phyloP scores from a whole-genome alignment of 2,113 vertebrate species.

The Argyrosomus japonicus region DNA sequence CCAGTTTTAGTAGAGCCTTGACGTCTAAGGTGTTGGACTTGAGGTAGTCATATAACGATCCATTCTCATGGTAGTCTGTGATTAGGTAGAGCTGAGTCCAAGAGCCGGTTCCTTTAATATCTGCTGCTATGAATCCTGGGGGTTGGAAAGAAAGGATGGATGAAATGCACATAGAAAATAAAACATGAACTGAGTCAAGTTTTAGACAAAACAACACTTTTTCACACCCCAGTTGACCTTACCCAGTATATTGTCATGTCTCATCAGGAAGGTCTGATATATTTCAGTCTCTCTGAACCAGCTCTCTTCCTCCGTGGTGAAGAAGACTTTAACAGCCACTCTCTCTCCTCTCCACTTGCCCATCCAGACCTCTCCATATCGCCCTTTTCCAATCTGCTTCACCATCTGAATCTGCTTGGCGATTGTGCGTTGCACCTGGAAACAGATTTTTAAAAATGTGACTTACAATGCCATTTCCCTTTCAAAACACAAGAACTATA shows the following conservation, averaged over 20 bases:
- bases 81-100: conserved; percentile 99
- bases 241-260: conserved; percentile 99
- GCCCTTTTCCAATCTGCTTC: conserved; percentile 98
- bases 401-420: conserved; percentile 99
- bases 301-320: conserved; percentile 98
- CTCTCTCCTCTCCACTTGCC: conserved; percentile 96
- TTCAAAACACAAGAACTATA: not conserved
- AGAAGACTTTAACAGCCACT: conserved; percentile 98
- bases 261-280: conserved; percentile 99
- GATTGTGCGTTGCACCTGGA: conserved; percentile 96
- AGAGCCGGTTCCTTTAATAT: conserved; percentile 98
- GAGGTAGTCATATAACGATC: conserved; percentile 96
- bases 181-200: not conserved
- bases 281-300: conserved; percentile 99
- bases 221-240: conserved; percentile 56
- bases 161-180: not conserved
- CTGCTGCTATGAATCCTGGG: conserved; percentile 96
- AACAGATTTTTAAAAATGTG: not conserved
- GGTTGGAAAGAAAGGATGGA: not conserved
- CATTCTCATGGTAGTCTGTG: conserved; percentile 97
- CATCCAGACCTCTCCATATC: conserved; percentile 99
- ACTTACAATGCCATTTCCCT: not conserved
- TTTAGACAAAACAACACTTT: not conserved
- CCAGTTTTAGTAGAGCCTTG: conserved; percentile 90
- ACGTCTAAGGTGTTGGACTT: conserved; percentile 95